These are phyloP conservation scores for Parnassius orleans DNA, from an alignment of 2,888 invertebrate genomes.

Conservation along the genomic window DNA sequence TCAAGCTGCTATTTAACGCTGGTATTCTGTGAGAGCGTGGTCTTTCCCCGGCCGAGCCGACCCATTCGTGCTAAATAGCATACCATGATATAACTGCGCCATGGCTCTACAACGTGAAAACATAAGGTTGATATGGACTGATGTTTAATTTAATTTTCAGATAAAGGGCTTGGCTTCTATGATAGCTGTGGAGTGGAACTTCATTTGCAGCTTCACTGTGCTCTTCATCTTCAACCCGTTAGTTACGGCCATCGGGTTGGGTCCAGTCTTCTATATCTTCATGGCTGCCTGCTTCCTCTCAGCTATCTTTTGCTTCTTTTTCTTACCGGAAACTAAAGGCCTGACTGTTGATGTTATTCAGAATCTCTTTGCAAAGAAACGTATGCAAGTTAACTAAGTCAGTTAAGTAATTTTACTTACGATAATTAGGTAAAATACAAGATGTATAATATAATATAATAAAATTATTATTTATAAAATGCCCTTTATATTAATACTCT, in stretches of 20 bases:
- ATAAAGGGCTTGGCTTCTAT: constrained; percentile 45
- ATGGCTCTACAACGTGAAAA: too few relatives aligned
- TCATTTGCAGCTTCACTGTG: constrained; percentile 53
- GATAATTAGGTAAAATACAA: too few relatives aligned
- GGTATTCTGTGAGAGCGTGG: too few relatives aligned
- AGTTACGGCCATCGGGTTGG: constrained; percentile 48
- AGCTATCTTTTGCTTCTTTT: constrained; percentile 40
- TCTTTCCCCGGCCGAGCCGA: too few relatives aligned
- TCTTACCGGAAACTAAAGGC: constrained; percentile 55
- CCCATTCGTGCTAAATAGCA: too few relatives aligned
- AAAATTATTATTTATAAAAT: too few relatives aligned
- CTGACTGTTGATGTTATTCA: constrained; percentile 51
- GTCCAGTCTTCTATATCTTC: constrained; percentile 58
- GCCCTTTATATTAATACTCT: too few relatives aligned
- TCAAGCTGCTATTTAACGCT: too few relatives aligned
- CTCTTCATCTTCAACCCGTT: constrained; percentile 57
- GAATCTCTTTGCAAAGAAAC: constrained; percentile 14
- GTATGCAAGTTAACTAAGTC: background rate
- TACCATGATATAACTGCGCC: too few relatives aligned
- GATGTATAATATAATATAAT: too few relatives aligned
- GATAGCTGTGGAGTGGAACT: constrained; percentile 53
- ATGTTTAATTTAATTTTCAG: constrained; percentile 4
- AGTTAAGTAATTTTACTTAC: background rate
- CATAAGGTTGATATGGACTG: too few relatives aligned
- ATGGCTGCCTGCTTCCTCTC: constrained; percentile 45